phyloP scores from a whole-genome alignment of 2,113 vertebrate species.

The Antechinus stuartii region DNA sequence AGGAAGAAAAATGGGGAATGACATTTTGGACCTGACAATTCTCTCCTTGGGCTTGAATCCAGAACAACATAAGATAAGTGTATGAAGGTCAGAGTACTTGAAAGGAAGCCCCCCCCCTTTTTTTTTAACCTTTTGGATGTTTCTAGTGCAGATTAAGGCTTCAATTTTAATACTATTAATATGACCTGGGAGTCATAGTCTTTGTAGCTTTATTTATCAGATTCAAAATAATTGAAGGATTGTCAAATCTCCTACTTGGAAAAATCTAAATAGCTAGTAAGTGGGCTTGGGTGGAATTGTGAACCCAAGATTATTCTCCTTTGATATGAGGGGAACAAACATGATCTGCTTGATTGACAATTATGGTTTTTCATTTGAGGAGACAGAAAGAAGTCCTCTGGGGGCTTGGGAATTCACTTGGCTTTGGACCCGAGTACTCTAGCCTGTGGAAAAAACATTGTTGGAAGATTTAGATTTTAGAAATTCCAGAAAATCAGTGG shows the following conservation, averaged over 20 bases:
- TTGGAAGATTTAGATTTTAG: conserved; percentile 61
- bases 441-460: no score
- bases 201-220: neutral
- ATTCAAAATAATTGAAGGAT: neutral
- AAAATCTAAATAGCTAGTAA: neutral
- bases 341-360: neutral
- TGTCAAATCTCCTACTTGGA: neutral
- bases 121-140: neutral
- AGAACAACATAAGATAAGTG: no score
- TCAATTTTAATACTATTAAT: neutral
- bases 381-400: neutral
- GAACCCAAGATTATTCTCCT: neutral
- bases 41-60: no score
- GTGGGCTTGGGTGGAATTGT: neutral
- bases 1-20: no score
- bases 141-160: neutral
- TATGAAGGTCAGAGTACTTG: no score
- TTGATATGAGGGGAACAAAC: neutral
- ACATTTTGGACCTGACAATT: no score
- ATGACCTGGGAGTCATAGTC: neutral
- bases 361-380: neutral
- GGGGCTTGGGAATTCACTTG: neutral
- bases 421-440: neutral
- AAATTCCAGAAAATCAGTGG: conserved; percentile 41
- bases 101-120: no score